Base-by-base conservation (phyloP, 2,797 vertebrate species). In the Xyrichtys novacula region DNA sequence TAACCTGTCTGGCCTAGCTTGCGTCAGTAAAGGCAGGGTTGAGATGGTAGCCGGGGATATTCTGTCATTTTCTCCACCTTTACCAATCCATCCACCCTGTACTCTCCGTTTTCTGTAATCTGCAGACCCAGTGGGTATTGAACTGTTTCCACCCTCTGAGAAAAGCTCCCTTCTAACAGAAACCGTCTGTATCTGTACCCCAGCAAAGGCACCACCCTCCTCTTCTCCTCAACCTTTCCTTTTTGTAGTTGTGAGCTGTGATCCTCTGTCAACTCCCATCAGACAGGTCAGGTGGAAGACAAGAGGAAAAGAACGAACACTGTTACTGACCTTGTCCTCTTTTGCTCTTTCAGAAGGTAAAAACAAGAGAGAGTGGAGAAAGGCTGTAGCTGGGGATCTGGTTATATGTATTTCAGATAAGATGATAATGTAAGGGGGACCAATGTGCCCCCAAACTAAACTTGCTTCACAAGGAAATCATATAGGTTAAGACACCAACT, bases 261-360 rank as follows among this genome's bases (percentile, higher is more conserved):
- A 88, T 88, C 82, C 71, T 19, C 76, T 52, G 81, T 89, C 85
- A 70, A 3, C 61, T 85, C 76, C 65, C 65, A 88, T 89, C 84
- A 87, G 67, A 29, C 55, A 53, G 76, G 66, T 89, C 76, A 80
- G 73, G 34, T 77, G 78, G 78, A 89, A 89, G 85, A 88, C 75
- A 68, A 69, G 71, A 74, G 54, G 65, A 86, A 54, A 34, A 46
- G 42, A 28, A 31, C 31, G 26, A 49, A 32, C 47, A 6, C 32
- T 50, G 39, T 39, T 6, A 1, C 80, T 61, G 72, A 75, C 80
- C 58, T 73, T 53, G n/a, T 49, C 69, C 31, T 68, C 36, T 15
- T 49, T 20, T 16, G 65, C 25, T 16, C 57, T 19, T 36, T 7
- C 58, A 17, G 12, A 22, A 25, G 1, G n/a, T 47, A 57, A 28